phyloP scores from a whole-genome alignment of 2,797 vertebrate genomes.

The Malacoctenus gilli region DNA sequence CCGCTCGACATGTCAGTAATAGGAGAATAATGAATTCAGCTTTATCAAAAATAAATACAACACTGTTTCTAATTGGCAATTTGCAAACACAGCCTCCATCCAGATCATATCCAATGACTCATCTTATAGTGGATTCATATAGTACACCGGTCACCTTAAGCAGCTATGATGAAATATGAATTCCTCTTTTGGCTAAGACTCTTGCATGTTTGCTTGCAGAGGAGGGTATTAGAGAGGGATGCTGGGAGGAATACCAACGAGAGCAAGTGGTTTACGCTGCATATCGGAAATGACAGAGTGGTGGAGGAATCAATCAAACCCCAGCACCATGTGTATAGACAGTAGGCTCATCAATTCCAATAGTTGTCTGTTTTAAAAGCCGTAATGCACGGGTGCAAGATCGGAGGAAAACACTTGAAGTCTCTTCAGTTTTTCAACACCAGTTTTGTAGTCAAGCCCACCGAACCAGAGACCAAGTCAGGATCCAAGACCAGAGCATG shows the following conservation, averaged over 20 bases:
- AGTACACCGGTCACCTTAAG: constrained; percentile 32
- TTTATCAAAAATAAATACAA: constrained; percentile 10
- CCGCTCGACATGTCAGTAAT: background rate
- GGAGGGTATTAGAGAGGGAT: constrained; percentile 21
- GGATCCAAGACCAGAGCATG: no score
- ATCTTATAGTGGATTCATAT: constrained; percentile 1
- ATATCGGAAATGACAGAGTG: constrained; percentile 31
- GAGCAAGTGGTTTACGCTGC: constrained; percentile 21
- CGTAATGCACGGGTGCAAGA: constrained; percentile 35
- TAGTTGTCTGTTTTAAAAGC: constrained; percentile 38
- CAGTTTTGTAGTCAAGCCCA: no score
- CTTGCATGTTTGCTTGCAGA: constrained; percentile 34
- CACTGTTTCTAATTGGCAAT: constrained; percentile 16
- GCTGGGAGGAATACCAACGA: constrained; percentile 36
- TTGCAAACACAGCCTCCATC: constrained; percentile 6
- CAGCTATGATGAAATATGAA: constrained; percentile 34
- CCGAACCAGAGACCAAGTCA: no score
- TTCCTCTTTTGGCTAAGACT: constrained; percentile 26
- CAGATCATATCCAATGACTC: constrained; percentile 8
- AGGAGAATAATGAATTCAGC: constrained; percentile 10
- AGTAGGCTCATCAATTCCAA: constrained; percentile 43
- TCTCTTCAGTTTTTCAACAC: no score
- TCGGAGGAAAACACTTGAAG: constrained; percentile 44
- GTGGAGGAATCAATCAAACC: constrained; percentile 48
- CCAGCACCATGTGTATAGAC: constrained; percentile 22